A percentile compares a stretch with the other conserved stretches of the same genome.
Conservation (phyloP, 2,113 vertebrate species). For the Ibidorhyncha struthersii region DNA sequence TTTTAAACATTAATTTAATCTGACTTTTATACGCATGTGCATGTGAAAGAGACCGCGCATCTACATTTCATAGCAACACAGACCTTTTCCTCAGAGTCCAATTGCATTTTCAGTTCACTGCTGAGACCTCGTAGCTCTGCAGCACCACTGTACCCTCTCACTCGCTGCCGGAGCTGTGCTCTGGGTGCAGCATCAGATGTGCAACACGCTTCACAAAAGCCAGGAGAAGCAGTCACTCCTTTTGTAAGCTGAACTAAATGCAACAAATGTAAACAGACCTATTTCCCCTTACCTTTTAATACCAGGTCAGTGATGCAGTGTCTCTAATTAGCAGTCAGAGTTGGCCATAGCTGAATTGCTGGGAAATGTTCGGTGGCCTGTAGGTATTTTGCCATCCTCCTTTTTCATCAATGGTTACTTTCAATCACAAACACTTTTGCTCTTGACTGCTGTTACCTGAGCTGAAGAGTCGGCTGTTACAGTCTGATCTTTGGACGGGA, state of each 20-base stretch:
- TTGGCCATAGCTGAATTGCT: background rate
- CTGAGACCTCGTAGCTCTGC: background rate
- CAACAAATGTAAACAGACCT: background rate
- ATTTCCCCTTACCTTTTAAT: background rate
- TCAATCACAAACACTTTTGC: background rate
- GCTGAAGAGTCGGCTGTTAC: background rate
- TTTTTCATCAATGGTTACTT: background rate
- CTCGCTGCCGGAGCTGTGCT: background rate
- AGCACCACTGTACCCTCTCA: background rate
- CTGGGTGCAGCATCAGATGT: rapidly evolving
- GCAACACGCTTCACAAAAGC: rapidly evolving
- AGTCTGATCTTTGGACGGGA: background rate
- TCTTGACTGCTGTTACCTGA: background rate
- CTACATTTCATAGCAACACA: background rate
- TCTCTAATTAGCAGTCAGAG: background rate
- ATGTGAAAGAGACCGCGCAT: background rate
- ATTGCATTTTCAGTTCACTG: background rate
- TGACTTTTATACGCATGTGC: background rate
- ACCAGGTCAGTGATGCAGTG: background rate
- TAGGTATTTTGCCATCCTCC: background rate
- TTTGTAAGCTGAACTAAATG: background rate
- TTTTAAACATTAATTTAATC: background rate
- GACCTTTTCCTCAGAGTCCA: background rate
- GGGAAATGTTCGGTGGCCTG: background rate
- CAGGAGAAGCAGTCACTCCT: background rate